Evolutionary conservation across 2,888 invertebrate species (phyloP).

Genomic region (Synergus laeviventris): DNA sequence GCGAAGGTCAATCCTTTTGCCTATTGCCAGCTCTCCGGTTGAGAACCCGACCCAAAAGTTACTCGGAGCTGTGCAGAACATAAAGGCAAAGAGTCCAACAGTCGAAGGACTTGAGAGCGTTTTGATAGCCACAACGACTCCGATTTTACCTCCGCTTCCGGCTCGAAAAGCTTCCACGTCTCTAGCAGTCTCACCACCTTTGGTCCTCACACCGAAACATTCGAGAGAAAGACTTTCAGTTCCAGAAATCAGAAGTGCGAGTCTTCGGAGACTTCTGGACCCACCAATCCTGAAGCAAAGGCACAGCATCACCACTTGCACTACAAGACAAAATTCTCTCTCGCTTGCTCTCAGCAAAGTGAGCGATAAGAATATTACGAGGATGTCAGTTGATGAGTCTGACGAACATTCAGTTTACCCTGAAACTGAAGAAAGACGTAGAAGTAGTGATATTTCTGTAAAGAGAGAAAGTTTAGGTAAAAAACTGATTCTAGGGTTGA

Average conservation of each 20-base stretch:
- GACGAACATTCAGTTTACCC: constrained; percentile 25
- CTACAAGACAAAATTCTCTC: constrained; percentile 53
- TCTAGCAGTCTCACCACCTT: constrained; percentile 23
- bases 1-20: constrained; percentile 63
- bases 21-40: constrained; percentile 71
- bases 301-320: constrained; percentile 69
- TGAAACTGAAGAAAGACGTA: constrained; percentile 48
- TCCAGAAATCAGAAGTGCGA: constrained; percentile 71
- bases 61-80: constrained; percentile 43
- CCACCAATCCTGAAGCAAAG: constrained; percentile 67
- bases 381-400: constrained; percentile 45
- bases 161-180: constrained; percentile 11
- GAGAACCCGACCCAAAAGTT: constrained; percentile 62
- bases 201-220: constrained; percentile 17
- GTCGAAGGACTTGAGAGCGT: constrained; percentile 66
- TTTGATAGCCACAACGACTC: constrained; percentile 66
- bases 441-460: constrained; percentile 30
- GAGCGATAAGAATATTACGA: constrained; percentile 40
- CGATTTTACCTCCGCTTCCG: constrained; percentile 61
- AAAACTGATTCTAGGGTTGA: constrained; percentile 13
- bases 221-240: constrained; percentile 71
- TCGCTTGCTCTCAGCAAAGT: constrained; percentile 48
- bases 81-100: constrained; percentile 50
- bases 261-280: constrained; percentile 67
- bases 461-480: constrained; percentile 45